Evolutionary conservation across 2,113 vertebrate genomes (phyloP), one percentile per base, ranked within the genome.

Genomic region (Pycnonotus jocosus): DNA sequence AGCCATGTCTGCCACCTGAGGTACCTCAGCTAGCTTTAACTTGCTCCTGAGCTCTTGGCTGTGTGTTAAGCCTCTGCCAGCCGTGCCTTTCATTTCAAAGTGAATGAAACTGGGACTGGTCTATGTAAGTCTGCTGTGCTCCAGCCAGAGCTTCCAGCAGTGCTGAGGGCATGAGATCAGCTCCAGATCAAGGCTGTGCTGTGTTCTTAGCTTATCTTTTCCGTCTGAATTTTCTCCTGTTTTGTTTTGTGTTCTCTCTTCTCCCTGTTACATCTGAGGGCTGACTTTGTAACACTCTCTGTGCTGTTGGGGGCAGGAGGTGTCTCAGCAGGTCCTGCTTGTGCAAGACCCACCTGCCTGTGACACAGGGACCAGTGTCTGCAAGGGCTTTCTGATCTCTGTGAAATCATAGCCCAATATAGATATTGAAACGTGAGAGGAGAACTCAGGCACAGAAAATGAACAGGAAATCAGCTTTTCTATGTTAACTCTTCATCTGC

Each of bases 301-400:
- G 15, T n/a, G 47, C 73, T 45, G 45, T 6, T 61, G 33, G 27
- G 66, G 62, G 27, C 35, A 17, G 31, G 25, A 30, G 25, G 21
- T 22, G 53, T 77, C 83, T 44, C 53, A 35, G 72, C 53, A 31
- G 3, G 17, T 42, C 21, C 37, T 30, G 60, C 51, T 12, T 25
- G 82, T 42, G 54, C n/a, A 17, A n/a, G 44, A 50, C 22, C 45
- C 19, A 7, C 82, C 57, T 62, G 23, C 44, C 48, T 45, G 60
- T 8, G 12, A 19, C 37, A 14, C 5, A n/a, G 31, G 42, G 27
- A 22, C 25, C 0, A 0, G 16, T 7, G 68, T 42, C 79, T 65
- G 54, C 54, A 19, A 76, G 44, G 69, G 58, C 54, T 69, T 60
- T 64, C 58, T 87, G 37, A 21, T 68, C 27, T 51, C 20, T 35